Conservation (phyloP, 2,888 invertebrate genomes). For the Germaria angustata region DNA sequence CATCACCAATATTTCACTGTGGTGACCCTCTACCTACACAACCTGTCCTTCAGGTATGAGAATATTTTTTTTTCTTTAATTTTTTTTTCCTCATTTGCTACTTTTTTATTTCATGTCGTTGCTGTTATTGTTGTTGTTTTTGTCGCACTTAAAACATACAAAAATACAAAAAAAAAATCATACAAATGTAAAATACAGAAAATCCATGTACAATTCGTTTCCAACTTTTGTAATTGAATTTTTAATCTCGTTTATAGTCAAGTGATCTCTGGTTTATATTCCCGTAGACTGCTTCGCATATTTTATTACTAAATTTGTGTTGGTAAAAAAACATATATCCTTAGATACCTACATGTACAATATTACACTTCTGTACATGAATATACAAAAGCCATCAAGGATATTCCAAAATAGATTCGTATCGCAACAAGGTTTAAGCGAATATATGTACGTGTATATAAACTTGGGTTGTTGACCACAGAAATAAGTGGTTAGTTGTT, state of each 20-base stretch:
- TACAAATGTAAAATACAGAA: conserved; percentile 1
- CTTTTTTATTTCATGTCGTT: not conserved
- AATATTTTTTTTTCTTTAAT: not conserved
- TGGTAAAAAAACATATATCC: not conserved
- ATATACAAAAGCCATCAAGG: not conserved
- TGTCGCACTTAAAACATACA: not conserved
- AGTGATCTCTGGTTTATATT: conserved; percentile 77
- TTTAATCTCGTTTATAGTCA: conserved; percentile 80
- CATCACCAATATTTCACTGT: not conserved
- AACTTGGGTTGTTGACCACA: conserved; percentile 43
- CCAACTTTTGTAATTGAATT: conserved; percentile 79
- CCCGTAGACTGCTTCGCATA: conserved; percentile 74
- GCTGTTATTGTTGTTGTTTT: not conserved
- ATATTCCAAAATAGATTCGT: conserved; percentile 26
- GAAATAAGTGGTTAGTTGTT: conserved; percentile 43
- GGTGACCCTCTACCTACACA: not conserved
- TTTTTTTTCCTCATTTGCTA: not conserved
- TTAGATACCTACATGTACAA: not conserved
- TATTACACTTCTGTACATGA: not conserved
- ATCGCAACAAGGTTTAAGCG: not conserved
- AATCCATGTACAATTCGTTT: conserved; percentile 72
- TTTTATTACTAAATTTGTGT: conserved; percentile 72
- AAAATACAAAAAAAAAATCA: conserved; percentile 4
- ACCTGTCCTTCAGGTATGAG: conserved; percentile 16
- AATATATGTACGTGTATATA: not conserved